These are phyloP conservation scores for Temnothorax curvispinosus DNA, from an alignment of 1,140 invertebrate species.

Conservation along the genomic window DNA sequence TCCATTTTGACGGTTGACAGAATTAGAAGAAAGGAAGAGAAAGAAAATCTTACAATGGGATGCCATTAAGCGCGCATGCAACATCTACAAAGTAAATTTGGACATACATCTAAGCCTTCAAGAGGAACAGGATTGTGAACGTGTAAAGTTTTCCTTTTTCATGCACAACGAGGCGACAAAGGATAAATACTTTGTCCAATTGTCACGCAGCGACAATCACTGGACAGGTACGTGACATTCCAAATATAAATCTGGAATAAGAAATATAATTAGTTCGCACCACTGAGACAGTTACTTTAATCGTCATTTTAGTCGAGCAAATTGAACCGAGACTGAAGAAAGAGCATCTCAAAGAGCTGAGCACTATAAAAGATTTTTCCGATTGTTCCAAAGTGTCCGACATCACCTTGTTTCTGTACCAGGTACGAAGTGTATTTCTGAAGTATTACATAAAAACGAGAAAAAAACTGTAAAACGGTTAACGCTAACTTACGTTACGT, in stretches of 20 bases:
- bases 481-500: background rate
- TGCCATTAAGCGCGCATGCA: slow-evolving; percentile 76
- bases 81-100: slow-evolving; percentile 78
- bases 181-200: slow-evolving; percentile 76
- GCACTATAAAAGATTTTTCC: slow-evolving; percentile 61
- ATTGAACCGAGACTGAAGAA: slow-evolving; percentile 75
- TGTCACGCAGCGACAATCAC: slow-evolving; percentile 60
- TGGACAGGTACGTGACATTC: slow-evolving; percentile 77
- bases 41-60: slow-evolving; percentile 71
- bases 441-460: slow-evolving; percentile 69
- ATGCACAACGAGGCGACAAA: slow-evolving; percentile 56
- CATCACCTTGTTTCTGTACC: slow-evolving; percentile 74
- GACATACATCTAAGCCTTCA: slow-evolving; percentile 75
- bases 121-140: slow-evolving; percentile 53
- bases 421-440: slow-evolving; percentile 75
- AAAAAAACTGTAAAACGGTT: background rate
- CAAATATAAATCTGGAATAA: background rate
- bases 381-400: slow-evolving; percentile 64
- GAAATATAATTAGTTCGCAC: background rate
- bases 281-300: background rate
- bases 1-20: slow-evolving; percentile 55
- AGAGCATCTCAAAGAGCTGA: slow-evolving; percentile 71
- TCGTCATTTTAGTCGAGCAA: slow-evolving; percentile 74
- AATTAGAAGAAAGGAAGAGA: slow-evolving; percentile 66
- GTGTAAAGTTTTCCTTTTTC: slow-evolving; percentile 78